A percentile compares a stretch with the other conserved stretches of the same genome.
phyloP scores from a whole-genome alignment of 23 tunicate species.

The Trididemnum clinides region DNA sequence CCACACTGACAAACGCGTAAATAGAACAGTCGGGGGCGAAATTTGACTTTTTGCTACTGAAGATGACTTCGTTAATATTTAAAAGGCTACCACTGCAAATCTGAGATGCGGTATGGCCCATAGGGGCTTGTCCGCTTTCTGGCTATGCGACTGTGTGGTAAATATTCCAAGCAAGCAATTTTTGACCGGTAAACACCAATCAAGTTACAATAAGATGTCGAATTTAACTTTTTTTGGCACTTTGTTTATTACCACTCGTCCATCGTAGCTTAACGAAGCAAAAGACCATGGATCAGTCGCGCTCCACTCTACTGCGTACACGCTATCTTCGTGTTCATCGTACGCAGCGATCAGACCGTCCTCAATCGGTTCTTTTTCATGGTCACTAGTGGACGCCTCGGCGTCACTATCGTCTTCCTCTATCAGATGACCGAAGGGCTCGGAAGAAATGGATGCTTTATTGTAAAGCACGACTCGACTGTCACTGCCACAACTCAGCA shows the following conservation, averaged over 20 bases:
- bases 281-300: constrained; percentile 98
- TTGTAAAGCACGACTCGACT: constrained; percentile 76
- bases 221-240: constrained; percentile 96
- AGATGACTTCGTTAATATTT: no score
- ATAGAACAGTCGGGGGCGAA: no score
- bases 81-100: no score
- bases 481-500: constrained; percentile 90
- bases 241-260: constrained; percentile 91
- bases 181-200: no score
- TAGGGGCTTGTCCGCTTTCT: no score
- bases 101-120: no score
- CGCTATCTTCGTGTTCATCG: constrained; percentile 98
- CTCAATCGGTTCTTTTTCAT: constrained; percentile 24
- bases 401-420: constrained; percentile 44
- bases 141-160: no score
- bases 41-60: no score
- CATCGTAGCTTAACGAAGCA: constrained; percentile 94
- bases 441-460: constrained; percentile 80
- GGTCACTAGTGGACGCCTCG: not conserved
- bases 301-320: constrained; percentile 95
- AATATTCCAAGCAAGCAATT: no score
- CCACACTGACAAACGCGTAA: no score
- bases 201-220: constrained; percentile 78
- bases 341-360: constrained; percentile 84
- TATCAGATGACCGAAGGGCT: constrained; percentile 61